A percentile compares a stretch with the other conserved stretches of the same genome.
Evolutionary conservation across 2,113 vertebrate species (phyloP).

Genomic region (Oxygymnocypris stewartii): DNA sequence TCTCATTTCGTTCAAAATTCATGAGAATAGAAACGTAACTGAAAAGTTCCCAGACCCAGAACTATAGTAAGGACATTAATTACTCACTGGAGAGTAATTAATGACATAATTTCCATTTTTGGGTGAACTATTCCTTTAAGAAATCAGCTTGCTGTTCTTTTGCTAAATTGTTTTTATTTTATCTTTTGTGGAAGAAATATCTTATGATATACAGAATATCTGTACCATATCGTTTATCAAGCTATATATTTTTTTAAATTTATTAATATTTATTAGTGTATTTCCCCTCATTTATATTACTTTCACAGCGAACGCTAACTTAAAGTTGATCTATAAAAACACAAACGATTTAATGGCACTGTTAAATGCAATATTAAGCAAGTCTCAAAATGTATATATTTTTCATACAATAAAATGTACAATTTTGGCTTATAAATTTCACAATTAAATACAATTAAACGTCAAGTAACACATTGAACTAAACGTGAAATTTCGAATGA

Average conservation of each 20-base stretch:
- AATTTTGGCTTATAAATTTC: too few relatives aligned
- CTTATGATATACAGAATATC: background rate
- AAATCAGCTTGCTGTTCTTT: background rate
- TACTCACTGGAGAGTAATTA: too few relatives aligned
- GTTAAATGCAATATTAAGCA: background rate
- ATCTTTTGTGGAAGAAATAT: background rate
- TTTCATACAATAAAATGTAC: too few relatives aligned
- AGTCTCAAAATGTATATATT: background rate
- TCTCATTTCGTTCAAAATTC: too few relatives aligned
- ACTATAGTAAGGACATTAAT: too few relatives aligned
- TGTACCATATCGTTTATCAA: background rate
- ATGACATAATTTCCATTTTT: too few relatives aligned
- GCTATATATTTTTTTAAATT: background rate
- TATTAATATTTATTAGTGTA: background rate
- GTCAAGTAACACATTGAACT: too few relatives aligned
- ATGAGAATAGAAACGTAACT: too few relatives aligned
- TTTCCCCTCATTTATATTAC: background rate
- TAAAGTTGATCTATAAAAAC: background rate
- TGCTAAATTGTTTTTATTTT: background rate
- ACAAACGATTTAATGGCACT: background rate
- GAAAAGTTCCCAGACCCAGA: too few relatives aligned
- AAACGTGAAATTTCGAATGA: too few relatives aligned
- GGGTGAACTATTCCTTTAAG: background rate
- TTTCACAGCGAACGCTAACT: background rate
- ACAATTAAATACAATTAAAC: too few relatives aligned